Percentiles rank a stretch among this genome's conserved stretches.
phyloP scores from a whole-genome alignment of 2,113 vertebrate species.

The Entomyzon cyanotis region DNA sequence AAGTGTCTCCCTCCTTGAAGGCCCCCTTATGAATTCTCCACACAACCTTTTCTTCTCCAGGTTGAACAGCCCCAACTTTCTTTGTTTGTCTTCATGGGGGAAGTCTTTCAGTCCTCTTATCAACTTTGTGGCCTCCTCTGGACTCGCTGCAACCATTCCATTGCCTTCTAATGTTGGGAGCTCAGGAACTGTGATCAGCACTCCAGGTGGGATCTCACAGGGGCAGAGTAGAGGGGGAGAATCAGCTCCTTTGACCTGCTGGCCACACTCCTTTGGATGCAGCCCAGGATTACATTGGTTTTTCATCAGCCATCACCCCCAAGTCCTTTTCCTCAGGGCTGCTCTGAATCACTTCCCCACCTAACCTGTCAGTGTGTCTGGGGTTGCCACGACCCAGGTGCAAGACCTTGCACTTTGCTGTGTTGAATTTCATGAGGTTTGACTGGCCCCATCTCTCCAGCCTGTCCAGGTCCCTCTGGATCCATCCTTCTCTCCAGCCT shows the following conservation, averaged over 20 bases:
- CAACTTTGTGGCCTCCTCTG: neutral
- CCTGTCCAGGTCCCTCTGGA: neutral
- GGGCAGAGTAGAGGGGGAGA: neutral
- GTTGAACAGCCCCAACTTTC: neutral
- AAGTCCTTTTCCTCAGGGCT: neutral
- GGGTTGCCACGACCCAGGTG: neutral
- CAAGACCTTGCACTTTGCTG: neutral
- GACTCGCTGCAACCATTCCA: neutral
- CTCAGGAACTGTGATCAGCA: neutral
- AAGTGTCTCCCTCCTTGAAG: neutral
- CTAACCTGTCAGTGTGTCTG: rapidly evolving
- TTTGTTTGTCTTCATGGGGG: neutral
- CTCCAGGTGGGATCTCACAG: neutral
- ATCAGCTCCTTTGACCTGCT: neutral
- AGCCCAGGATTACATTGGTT: neutral
- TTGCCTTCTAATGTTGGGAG: neutral
- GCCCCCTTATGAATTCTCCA: neutral
- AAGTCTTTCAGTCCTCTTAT: neutral
- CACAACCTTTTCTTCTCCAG: neutral
- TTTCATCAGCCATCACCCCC: neutral
- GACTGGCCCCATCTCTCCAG: neutral
- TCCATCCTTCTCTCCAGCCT: neutral
- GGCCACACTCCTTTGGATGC: rapidly evolving
- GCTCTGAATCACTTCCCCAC: neutral
- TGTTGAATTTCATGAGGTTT: neutral